Evolutionary conservation across 2,797 vertebrate genomes (phyloP).

Genomic region (Sus cebifrons): DNA sequence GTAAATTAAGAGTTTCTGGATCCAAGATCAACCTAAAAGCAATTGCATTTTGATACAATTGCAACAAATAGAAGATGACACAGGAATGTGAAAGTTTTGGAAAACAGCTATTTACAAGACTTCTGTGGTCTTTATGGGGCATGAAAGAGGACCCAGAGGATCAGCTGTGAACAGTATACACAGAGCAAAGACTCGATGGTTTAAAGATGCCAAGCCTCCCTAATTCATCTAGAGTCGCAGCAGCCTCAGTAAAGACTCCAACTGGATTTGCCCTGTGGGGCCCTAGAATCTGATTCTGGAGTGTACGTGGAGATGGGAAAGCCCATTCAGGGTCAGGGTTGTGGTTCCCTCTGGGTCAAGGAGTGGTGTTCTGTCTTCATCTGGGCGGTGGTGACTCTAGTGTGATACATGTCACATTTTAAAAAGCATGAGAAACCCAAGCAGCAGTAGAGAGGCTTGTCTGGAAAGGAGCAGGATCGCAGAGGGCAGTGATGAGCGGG

Average conservation of each 20-base stretch:
- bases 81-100: background rate
- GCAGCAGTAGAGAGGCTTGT: background rate
- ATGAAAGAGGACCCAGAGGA: background rate
- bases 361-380: background rate
- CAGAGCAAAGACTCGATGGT: background rate
- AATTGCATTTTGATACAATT: background rate
- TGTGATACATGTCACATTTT: background rate
- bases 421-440: background rate
- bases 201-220: background rate
- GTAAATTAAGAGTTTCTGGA: background rate
- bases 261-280: background rate
- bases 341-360: fast-evolving
- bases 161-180: too few relatives aligned
- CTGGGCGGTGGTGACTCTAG: background rate
- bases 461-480: background rate
- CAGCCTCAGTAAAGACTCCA: background rate
- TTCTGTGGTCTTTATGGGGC: background rate
- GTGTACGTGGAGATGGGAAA: background rate
- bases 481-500: background rate
- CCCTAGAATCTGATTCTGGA: background rate
- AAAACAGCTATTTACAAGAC: background rate
- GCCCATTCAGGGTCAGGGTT: background rate
- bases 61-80: background rate
- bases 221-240: background rate
- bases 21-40: background rate